Evolutionary conservation across 2,113 vertebrate genomes (phyloP), one percentile per base, ranked within the genome.

Genomic region (Xenus cinereus): DNA sequence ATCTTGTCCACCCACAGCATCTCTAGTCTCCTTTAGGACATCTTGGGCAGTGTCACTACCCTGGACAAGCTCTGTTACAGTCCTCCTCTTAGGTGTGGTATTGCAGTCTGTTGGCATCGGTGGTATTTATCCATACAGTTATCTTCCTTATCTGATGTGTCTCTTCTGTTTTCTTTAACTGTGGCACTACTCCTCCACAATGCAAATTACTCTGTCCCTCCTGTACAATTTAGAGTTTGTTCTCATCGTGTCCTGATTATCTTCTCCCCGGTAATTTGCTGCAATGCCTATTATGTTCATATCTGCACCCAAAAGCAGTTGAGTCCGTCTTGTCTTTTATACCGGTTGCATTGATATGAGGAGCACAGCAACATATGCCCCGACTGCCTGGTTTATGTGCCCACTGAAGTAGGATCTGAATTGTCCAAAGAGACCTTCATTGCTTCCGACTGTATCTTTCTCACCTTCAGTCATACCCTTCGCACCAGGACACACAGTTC

Each of bases 381-480:
- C 17, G 20, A 45, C 48, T 57, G 19, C 43, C 8, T 51, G 28
- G 16, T 69, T 37, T 46, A 23, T 17, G 28, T 39, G 17, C 23
- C 41, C 8, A 1, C 12, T 45, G 62, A 73, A 43, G 59, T 15
- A 67, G 22, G 60, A n/a, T 30, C 54, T 45, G 35, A 66, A 53
- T 37, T 76, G 32, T 32, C 41, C 89, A 75, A 43, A 56, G 33
- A 59, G 37, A 45, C 62, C 78, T 82, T 95, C 77, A 41, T 22
- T 0, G 0, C 28, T 86, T 84, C 73, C 7, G 1, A 4, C 18
- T 14, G 3, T 30, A n/a, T 27, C 16, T 67, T 80, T 69, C 74
- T 74, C 82, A 87, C 68, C 62, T 96, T 87, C 63, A 62, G 8
- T n/a, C 2, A 0, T 75, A 39, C n/a, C 37, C 56, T 37, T 82